Evolutionary conservation across 2,888 invertebrate species (phyloP), one percentile per base, ranked within the genome.

Genomic region (Copidosoma aretas): DNA sequence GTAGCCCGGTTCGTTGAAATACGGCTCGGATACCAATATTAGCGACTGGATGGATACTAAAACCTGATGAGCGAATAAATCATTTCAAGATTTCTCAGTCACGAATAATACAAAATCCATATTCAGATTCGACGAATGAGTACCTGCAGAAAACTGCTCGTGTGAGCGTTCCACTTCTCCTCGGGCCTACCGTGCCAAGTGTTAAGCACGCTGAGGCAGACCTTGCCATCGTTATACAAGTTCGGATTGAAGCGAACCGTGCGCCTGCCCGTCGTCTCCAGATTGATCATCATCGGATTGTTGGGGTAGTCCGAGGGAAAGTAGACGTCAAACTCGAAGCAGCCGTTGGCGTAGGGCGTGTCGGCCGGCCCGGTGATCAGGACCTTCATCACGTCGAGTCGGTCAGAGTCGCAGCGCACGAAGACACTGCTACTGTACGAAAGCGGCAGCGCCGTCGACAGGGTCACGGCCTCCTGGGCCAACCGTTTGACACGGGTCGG

Each of bases 131-230:
- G 46, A 15, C 1, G 43, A 39, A 39, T 41, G 17, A 8, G 68
- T 73, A 88, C 89, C 87, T 93, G 93, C 71, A 97, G 87, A 81
- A 97, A 95, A 83, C 95, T 95, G 56, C 95, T 96, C 0, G 96
- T 97, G 83, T 95, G 94, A 71, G 96, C 92, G 85, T 95, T 97
- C 97, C 97, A 97, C 84, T 96, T 95, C 85, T 97, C 97, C 85
- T 97, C 97, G 25, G 97, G 97, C 64, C 96, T 87, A 10, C 97
- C 97, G 84, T 97, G 96, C 97, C 97, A 97, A 2, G 97, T 97
- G 85, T 97, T 97, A 74, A 97, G 87, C 74, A 97, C 94, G 75
- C 95, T 95, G 81, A 97, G 90, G 84, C 97, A 97, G 71, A 93
- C 93, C 88, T 97, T 97, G 74, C 97, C 97, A 85, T 97, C 96